Evolutionary conservation across 2,888 invertebrate species (phyloP), one percentile per base, ranked within the genome.

Genomic region (Hirtodrosophila trivittata): DNA sequence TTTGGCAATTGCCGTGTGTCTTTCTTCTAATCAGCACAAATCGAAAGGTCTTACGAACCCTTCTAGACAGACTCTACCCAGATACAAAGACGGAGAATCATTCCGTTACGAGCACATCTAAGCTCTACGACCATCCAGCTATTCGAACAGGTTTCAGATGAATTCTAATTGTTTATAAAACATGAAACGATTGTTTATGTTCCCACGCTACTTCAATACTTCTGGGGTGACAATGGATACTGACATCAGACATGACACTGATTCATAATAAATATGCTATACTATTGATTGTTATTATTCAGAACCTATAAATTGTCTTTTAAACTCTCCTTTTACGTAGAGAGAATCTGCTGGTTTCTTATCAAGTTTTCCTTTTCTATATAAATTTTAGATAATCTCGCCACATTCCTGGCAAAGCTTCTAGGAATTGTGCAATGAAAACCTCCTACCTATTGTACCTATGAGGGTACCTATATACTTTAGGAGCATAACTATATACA

Each of bases 1-100:
- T 8, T 12, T 1, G 18, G n/a, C n/a, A n/a, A n/a, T n/a, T 39
- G 63, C 37, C 67, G 54, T 57, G 52, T 60, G 64, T 64, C 71
- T 72, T 65, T 59, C 52, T 64, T 67, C 67, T 81, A 81, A 80
- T 80, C 80, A 84, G 81, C 80, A 67, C 39, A 76, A 70, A 60
- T 58, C 50, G 13, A 32, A 43, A 58, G 52, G 42, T 57, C 39
- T 56, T 32, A 10, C 21, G 52, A 9, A 16, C 45, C 12, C 37
- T 35, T 46, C 21, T 14, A 43, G 42, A 51, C 47, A 55, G 33
- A 50, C 49, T 46, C 18, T 9, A 66, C 49, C 30, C 51, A 56
- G 13, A 33, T 5, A 33, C 28, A n/a, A n/a, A 28, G 28, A 28
- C 28, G 9, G 1, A 28, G 28, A 4, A 4, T 28, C 28, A 28